phyloP scores from a whole-genome alignment of 2,113 vertebrate genomes.

The Candoia aspera region DNA sequence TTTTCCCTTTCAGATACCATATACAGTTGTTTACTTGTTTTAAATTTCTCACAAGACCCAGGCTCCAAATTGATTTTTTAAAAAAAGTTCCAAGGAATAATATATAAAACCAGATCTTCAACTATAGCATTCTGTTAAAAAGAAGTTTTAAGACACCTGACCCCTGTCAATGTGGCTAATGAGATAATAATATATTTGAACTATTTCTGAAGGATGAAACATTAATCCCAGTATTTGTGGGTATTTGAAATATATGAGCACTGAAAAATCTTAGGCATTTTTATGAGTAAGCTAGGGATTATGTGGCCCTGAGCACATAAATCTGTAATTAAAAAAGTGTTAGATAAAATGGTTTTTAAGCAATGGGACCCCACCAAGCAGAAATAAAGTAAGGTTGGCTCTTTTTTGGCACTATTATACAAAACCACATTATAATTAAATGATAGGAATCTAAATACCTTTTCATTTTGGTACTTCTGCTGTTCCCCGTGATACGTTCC shows the following conservation, averaged over 20 bases:
- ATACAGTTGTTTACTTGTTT: neutral
- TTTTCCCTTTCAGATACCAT: neutral
- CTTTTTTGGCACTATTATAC: constrained; percentile 5
- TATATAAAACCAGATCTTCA: neutral
- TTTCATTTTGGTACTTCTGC: constrained; percentile 51
- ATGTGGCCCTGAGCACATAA: constrained; percentile 31
- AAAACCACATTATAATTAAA: constrained; percentile 47
- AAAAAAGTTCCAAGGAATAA: neutral
- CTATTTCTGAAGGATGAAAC: constrained; percentile 20
- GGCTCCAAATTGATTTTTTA: neutral
- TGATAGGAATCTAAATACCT: constrained; percentile 28
- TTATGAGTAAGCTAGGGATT: constrained; percentile 23
- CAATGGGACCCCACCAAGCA: neutral
- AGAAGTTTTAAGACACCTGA: constrained; percentile 25
- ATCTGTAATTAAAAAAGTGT: constrained; percentile 30
- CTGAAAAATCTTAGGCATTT: constrained; percentile 31
- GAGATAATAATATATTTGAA: constrained; percentile 37
- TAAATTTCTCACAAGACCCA: neutral
- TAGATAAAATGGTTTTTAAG: constrained; percentile 3
- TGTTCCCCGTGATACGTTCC: constrained; percentile 55
- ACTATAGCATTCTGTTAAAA: constrained; percentile 33
- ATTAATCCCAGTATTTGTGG: constrained; percentile 15
- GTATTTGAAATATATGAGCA: constrained; percentile 13
- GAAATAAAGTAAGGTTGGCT: constrained; percentile 6
- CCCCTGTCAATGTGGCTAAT: constrained; percentile 18